These are phyloP conservation scores for Cavia aperea DNA, from an alignment of 2,113 vertebrate genomes.

Conservation along the genomic window DNA sequence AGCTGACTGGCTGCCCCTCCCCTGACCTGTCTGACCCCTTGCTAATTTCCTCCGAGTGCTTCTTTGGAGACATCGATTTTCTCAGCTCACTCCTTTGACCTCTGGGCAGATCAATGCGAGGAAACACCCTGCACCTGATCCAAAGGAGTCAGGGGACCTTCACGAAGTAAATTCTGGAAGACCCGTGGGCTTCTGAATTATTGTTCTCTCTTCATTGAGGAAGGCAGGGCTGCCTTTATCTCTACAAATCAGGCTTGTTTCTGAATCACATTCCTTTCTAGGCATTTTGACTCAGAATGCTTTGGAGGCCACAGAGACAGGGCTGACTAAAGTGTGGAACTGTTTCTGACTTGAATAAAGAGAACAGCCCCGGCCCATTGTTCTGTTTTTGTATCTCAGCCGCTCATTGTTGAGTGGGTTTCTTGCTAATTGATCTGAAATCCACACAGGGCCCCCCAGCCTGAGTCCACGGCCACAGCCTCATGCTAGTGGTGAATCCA, in stretches of 20 bases:
- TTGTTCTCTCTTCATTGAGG: not conserved
- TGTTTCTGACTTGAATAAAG: constrained; percentile 35
- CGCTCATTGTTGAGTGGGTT: not conserved
- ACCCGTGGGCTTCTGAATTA: not conserved
- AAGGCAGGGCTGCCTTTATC: not conserved
- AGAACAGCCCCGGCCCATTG: not conserved
- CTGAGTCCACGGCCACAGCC: not conserved
- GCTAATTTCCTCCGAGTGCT: not conserved
- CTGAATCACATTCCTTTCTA: constrained; percentile 1
- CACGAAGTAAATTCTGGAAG: not conserved
- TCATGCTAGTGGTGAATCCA: not conserved
- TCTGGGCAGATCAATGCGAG: not conserved
- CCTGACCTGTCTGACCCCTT: not conserved
- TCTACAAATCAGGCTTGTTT: constrained; percentile 20
- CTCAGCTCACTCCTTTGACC: not conserved
- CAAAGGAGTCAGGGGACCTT: not conserved
- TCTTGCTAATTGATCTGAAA: constrained; percentile 22
- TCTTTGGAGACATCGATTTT: not conserved
- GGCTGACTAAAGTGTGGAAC: not conserved
- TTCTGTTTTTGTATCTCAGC: constrained; percentile 10
- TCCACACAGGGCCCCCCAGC: not conserved
- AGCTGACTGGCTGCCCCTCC: not conserved
- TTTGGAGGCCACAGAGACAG: not conserved
- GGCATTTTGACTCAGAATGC: not conserved
- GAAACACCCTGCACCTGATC: not conserved